phyloP scores from a whole-genome alignment of 2,113 vertebrate species.

The Heterochromis multidens region DNA sequence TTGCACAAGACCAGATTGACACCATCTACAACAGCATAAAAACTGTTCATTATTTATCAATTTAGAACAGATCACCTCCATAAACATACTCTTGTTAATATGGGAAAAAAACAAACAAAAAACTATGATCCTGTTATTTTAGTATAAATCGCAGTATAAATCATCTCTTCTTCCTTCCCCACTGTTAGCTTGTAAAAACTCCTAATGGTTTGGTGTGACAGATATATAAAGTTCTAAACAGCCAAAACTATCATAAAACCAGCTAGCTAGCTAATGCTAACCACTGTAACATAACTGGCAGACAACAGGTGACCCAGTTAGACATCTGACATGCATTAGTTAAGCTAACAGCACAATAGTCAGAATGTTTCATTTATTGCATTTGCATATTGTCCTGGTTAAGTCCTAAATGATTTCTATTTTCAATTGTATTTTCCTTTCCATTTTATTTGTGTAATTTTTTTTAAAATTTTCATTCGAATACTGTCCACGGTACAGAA shows the following conservation, averaged over 20 bases:
- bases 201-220: background rate
- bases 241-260: background rate
- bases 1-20: background rate
- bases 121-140: background rate
- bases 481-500: background rate
- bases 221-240: background rate
- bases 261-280: background rate
- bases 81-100: background rate
- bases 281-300: background rate
- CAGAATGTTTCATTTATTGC: background rate
- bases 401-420: background rate
- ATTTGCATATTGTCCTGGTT: fast-evolving
- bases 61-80: background rate
- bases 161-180: background rate
- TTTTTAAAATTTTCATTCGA: background rate
- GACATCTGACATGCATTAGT: background rate
- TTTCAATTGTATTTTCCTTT: too few relatives aligned
- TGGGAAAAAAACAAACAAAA: background rate
- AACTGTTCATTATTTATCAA: background rate
- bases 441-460: too few relatives aligned
- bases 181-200: too few relatives aligned
- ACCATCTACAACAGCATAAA: background rate
- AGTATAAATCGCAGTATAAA: background rate
- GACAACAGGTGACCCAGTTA: background rate
- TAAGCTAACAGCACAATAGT: background rate